Conservation (phyloP, 2,113 vertebrate species). For the Rostratula benghalensis region DNA sequence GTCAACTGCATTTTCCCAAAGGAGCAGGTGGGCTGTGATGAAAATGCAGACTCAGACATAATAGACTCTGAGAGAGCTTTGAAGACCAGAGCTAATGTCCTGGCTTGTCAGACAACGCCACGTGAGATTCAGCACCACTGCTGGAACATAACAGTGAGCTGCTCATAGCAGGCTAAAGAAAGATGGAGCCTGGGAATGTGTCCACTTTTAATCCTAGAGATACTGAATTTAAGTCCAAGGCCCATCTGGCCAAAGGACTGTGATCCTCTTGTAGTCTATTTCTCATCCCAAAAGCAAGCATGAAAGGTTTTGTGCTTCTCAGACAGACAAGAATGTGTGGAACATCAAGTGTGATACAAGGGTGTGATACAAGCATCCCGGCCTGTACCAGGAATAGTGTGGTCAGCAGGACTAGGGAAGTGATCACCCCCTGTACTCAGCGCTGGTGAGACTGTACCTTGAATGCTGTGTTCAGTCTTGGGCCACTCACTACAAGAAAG, state of each 20-base stretch:
- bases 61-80: slow-evolving; percentile 5
- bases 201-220: not conserved
- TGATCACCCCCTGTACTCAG: fast-evolving
- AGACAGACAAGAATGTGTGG: not conserved
- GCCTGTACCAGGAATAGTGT: not conserved
- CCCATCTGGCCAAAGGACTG: not conserved
- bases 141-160: not conserved
- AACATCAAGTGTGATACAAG: not conserved
- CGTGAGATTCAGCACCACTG: fast-evolving
- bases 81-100: slow-evolving; percentile 5
- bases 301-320: not conserved
- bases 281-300: not conserved
- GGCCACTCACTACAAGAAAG: not conserved
- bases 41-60: slow-evolving; percentile 13
- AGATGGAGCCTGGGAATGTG: not conserved
- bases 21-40: not conserved
- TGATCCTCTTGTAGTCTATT: not conserved
- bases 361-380: not conserved
- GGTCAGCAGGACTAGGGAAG: not conserved
- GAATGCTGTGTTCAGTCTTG: not conserved
- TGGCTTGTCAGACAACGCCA: not conserved
- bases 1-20: not conserved
- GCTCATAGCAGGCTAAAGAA: not conserved
- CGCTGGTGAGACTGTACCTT: not conserved
- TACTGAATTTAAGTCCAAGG: not conserved